These are phyloP conservation scores for Diceros bicornis DNA, from an alignment of 2,797 vertebrate genomes.

Conservation along the genomic window DNA sequence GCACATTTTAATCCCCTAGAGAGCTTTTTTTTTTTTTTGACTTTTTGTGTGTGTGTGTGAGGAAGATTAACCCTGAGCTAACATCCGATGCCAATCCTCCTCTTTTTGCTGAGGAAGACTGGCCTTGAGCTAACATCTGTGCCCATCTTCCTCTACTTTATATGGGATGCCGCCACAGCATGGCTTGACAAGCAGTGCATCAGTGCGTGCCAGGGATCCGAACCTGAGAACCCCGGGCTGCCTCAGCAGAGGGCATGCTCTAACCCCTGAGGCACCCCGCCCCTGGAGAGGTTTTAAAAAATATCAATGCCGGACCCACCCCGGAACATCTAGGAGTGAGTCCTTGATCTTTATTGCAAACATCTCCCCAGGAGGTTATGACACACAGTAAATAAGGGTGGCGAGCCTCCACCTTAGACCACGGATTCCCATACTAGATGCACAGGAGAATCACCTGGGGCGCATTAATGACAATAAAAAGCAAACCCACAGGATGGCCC, in stretches of 20 bases:
- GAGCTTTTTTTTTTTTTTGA: background rate
- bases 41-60: too few species aligned
- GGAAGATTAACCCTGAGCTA: too few species aligned
- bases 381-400: background rate
- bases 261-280: too few species aligned
- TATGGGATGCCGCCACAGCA: too few species aligned
- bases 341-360: background rate
- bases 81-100: too few species aligned
- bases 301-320: background rate
- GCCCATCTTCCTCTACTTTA: too few species aligned
- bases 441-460: background rate
- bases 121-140: too few species aligned
- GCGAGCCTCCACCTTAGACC: background rate
- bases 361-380: background rate
- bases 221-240: too few species aligned
- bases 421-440: background rate
- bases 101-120: too few species aligned
- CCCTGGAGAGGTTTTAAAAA: background rate
- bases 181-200: too few species aligned
- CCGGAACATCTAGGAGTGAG: background rate
- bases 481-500: background rate
- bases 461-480: background rate
- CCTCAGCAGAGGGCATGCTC: too few species aligned
- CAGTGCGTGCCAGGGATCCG: too few species aligned
- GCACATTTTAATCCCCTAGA: background rate